A percentile compares a stretch with the other conserved stretches of the same genome.
Conservation (phyloP, 2,888 invertebrate genomes). For the Sthenelais limicola region DNA sequence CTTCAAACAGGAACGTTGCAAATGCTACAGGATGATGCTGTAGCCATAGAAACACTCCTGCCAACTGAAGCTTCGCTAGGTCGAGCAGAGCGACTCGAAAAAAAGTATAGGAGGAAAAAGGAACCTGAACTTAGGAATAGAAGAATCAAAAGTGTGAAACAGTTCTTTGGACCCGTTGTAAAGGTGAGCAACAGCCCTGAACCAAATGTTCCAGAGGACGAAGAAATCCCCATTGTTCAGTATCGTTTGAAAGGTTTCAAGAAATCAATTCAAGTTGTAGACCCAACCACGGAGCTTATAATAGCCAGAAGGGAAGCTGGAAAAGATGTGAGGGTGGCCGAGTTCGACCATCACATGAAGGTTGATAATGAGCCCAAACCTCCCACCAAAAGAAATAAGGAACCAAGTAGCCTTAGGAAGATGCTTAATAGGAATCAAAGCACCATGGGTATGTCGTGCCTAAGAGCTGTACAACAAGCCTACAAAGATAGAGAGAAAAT, state of each 20-base stretch:
- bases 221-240: constrained; percentile 54
- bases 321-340: constrained; percentile 63
- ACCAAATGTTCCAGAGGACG: constrained; percentile 48
- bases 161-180: constrained; percentile 68
- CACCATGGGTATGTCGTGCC: constrained; percentile 67
- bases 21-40: constrained; percentile 60
- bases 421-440: constrained; percentile 64
- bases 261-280: constrained; percentile 57
- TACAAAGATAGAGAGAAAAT: constrained; percentile 67
- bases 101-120: background rate
- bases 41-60: constrained; percentile 59
- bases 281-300: constrained; percentile 67
- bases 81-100: background rate
- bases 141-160: constrained; percentile 60
- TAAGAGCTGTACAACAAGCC: constrained; percentile 69
- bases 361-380: constrained; percentile 49
- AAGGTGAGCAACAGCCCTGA: constrained; percentile 53
- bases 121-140: constrained; percentile 46
- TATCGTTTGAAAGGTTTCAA: constrained; percentile 62
- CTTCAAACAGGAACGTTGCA: constrained; percentile 62
- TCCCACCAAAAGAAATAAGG: constrained; percentile 47
- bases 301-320: constrained; percentile 63
- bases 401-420: constrained; percentile 58
- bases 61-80: constrained; percentile 12
- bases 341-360: constrained; percentile 59